Evolutionary conservation across 1,140 invertebrate genomes (phyloP).

Genomic region (Mactra quadrangularis): DNA sequence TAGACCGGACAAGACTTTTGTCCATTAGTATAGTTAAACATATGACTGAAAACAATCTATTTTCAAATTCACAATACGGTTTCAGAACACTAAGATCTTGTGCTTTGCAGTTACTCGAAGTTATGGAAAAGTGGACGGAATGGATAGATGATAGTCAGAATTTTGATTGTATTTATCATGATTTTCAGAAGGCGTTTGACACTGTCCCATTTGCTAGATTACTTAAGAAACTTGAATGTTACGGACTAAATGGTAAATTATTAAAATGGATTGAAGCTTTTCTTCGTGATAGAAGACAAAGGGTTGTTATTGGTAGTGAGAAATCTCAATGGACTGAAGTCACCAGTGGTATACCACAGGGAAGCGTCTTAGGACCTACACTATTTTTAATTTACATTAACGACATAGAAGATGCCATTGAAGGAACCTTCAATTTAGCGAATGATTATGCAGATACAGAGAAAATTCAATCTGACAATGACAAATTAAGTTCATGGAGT

Average conservation of each 20-base stretch:
- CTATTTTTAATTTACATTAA: slow-evolving; percentile 36
- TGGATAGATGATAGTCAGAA: not conserved
- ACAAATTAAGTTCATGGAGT: slow-evolving; percentile 2
- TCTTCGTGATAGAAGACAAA: not conserved
- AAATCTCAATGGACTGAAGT: slow-evolving; percentile 20
- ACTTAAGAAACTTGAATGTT: not conserved
- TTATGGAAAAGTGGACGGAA: slow-evolving; percentile 32
- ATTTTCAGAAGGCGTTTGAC: too few relatives aligned
- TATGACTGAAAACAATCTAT: too few relatives aligned
- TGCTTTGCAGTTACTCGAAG: slow-evolving; percentile 10
- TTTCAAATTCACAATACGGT: slow-evolving; percentile 14
- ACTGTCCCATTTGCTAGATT: not conserved
- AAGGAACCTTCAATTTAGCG: not conserved
- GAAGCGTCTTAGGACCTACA: slow-evolving; percentile 18
- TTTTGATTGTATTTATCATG: slow-evolving; percentile 24
- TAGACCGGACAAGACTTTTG: too few relatives aligned
- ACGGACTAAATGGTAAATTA: slow-evolving; percentile 26
- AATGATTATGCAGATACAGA: not conserved
- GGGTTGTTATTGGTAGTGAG: not conserved
- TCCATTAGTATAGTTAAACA: too few relatives aligned
- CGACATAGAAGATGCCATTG: slow-evolving; percentile 13
- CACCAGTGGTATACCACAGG: slow-evolving; percentile 24
- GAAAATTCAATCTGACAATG: not conserved
- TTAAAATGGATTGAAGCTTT: not conserved
- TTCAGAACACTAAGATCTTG: slow-evolving; percentile 4